These are phyloP conservation scores for Saxidomus purpurata DNA, from an alignment of 1,140 invertebrate species.

Conservation along the genomic window DNA sequence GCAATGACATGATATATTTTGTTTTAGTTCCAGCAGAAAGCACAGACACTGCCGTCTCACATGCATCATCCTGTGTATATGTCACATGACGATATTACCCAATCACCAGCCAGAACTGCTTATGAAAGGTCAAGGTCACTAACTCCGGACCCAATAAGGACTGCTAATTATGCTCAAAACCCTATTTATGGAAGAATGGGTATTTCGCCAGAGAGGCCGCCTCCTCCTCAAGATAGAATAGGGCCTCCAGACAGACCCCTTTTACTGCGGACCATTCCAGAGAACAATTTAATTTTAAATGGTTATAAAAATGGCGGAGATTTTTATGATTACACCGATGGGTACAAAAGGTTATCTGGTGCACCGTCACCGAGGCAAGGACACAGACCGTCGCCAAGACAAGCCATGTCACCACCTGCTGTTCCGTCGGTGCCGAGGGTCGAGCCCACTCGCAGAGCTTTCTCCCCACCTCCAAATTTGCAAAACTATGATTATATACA, in stretches of 20 bases:
- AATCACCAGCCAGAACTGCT: conserved; percentile 64
- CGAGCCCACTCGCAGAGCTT: conserved; percentile 55
- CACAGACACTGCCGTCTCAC: conserved; percentile 76
- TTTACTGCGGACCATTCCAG: conserved; percentile 81
- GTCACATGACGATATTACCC: conserved; percentile 64
- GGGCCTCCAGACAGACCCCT: conserved; percentile 76
- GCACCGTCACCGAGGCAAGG: conserved; percentile 32
- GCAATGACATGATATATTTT: no score
- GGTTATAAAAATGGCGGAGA: conserved; percentile 64
- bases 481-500: conserved; percentile 70
- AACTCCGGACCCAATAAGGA: conserved; percentile 74
- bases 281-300: conserved; percentile 79
- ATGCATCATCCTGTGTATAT: conserved; percentile 65
- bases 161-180: conserved; percentile 67
- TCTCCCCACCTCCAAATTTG: conserved; percentile 71
- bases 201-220: conserved; percentile 56
- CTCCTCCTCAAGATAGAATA: conserved; percentile 54
- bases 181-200: conserved; percentile 67
- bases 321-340: conserved; percentile 46
- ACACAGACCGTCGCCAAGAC: conserved; percentile 33
- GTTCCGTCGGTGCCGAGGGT: conserved; percentile 55
- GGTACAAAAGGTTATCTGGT: not conserved
- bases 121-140: conserved; percentile 80
- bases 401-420: conserved; percentile 68
- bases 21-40: conserved; percentile 75